Evolutionary conservation across 2,888 invertebrate species (phyloP).

Genomic region (Pollenia amentaria): DNA sequence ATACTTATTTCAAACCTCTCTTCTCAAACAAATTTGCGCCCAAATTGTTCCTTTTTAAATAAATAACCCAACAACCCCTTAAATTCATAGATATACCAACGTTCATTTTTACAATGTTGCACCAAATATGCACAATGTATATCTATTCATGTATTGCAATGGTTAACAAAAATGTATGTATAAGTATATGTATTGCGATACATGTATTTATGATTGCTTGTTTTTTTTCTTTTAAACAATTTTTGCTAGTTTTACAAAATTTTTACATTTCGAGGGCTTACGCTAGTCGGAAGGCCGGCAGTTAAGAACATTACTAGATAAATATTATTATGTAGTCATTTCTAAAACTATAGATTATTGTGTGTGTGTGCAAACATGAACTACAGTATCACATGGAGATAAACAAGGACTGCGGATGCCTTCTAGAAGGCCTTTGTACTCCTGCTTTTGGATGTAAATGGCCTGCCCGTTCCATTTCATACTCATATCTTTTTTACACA

Average conservation of each 20-base stretch:
- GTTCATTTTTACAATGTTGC: background rate
- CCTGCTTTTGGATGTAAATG: too few relatives aligned
- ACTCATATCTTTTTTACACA: too few relatives aligned
- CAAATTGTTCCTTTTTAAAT: background rate
- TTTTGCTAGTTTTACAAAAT: constrained; percentile 18
- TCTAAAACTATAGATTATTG: constrained; percentile 9
- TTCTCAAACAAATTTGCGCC: too few relatives aligned
- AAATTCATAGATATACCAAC: background rate
- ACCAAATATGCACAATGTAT: background rate
- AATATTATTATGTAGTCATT: constrained; percentile 52
- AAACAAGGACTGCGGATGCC: too few relatives aligned
- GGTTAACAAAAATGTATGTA: background rate
- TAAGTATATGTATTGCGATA: background rate
- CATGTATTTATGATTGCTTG: background rate
- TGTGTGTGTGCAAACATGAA: background rate
- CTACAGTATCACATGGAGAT: too few relatives aligned
- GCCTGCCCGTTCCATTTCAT: too few relatives aligned
- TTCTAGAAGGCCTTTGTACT: too few relatives aligned
- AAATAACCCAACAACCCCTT: background rate
- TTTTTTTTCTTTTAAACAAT: constrained; percentile 23
- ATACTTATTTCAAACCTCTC: background rate
- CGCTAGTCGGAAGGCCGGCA: constrained; percentile 21
- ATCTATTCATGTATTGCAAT: too few relatives aligned
- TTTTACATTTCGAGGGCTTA: constrained; percentile 49
- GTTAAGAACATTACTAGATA: constrained; percentile 43